Conservation (phyloP, 2,113 vertebrate genomes). For the Toxostoma redivivum region DNA sequence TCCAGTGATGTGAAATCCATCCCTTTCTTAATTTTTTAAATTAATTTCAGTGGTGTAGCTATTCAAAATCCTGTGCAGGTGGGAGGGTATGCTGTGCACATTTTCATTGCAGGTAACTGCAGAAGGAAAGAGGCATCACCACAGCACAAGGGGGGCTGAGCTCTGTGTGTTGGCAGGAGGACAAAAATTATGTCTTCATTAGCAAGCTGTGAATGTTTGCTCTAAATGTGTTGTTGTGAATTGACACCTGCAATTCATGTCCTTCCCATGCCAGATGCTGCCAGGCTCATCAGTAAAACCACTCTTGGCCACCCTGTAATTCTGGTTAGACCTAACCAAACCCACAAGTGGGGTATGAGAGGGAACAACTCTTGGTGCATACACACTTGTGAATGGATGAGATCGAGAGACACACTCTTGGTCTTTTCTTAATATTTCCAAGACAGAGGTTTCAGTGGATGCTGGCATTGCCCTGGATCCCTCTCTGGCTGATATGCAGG, state of each 20-base stretch:
- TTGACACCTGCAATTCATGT: background rate
- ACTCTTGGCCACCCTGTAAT: background rate
- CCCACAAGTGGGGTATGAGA: background rate
- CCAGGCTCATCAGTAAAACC: background rate
- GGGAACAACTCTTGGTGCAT: background rate
- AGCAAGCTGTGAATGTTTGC: background rate
- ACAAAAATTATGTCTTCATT: background rate
- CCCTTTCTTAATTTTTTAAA: background rate
- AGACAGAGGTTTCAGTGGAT: background rate
- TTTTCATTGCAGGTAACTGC: background rate
- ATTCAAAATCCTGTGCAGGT: background rate
- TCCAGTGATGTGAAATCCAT: background rate
- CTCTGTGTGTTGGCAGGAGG: background rate
- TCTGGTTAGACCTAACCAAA: background rate
- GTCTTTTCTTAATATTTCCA: background rate
- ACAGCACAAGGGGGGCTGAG: accelerated
- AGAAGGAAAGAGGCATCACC: background rate
- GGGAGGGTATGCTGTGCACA: background rate
- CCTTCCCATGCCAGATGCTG: background rate
- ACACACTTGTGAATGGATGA: too few relatives aligned
- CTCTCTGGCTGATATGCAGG: background rate
- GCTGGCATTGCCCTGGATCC: accelerated
- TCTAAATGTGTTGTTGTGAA: background rate
- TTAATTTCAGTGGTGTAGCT: background rate
- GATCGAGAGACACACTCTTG: background rate